Evolutionary conservation across 2,888 invertebrate genomes (phyloP), one percentile per base, ranked within the genome.

Genomic region (Anoplius nigerrimus): DNA sequence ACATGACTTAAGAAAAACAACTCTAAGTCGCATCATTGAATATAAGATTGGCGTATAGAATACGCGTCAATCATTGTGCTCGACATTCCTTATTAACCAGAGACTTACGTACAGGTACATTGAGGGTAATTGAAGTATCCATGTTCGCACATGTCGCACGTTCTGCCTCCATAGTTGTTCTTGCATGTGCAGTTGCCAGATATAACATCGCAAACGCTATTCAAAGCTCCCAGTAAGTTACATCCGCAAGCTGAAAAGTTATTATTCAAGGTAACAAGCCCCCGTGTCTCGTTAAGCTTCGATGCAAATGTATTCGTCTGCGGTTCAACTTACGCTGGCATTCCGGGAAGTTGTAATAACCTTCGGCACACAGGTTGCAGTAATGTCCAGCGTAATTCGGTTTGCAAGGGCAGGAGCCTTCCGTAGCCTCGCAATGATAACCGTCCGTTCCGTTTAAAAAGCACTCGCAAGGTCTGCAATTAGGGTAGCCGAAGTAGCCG

Each of bases 391-490:
- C 94, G 83, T 94, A 98, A 88, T 98, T 97, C 46, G 91, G 91
- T 88, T 96, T 96, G 89, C 98, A 98, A 0, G 95, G 95, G 85
- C 98, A 98, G 89, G 93, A 91, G 0, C 97, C 97, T 46, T 94
- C 94, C 0, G 91, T 91, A 0, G 96, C 94, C 76, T 97, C 95
- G 86, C 98, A 98, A 66, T 97, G 94, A 71, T 93, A 92, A 5
- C 94, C 96, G 18, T 93, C 91, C 0, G 99, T 98, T 16, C 99
- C 99, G 78, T 97, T 96, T 15, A 95, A 89, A 87, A 95, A 93
- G 87, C 99, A 99, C 72, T 96, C 96, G 86, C 99, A 99, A 0
- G 96, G 96, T 68, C 94, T 93, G 88, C 98, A 99, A 80, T 95
- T 90, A 0, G 98, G 98, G 89, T 94, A 98, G 75, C 95, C 97